These are phyloP conservation scores for Brachionus plicatilis DNA, from an alignment of 1,140 invertebrate species.

Conservation along the genomic window DNA sequence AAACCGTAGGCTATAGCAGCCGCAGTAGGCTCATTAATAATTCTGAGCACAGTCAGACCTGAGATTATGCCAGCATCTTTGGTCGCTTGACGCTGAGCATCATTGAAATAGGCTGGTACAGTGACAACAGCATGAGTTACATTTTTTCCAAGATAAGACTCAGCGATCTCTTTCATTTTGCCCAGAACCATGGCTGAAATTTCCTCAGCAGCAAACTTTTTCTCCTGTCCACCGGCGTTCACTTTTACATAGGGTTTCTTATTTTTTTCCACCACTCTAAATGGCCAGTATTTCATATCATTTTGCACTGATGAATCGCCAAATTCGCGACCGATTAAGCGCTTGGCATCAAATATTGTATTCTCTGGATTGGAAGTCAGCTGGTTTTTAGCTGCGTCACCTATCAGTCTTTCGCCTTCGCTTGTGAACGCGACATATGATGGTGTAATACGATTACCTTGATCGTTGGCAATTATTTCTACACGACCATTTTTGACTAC, in stretches of 20 bases:
- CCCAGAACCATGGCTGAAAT: constrained; percentile 93
- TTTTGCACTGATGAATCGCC: constrained; percentile 66
- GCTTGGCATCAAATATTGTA: constrained; percentile 86
- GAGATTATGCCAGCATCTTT: constrained; percentile 56
- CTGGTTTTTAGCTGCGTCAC: constrained; percentile 80
- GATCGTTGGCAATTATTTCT: constrained; percentile 42
- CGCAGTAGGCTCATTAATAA: constrained; percentile 89
- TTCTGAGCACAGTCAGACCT: constrained; percentile 79
- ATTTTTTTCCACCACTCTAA: constrained; percentile 77
- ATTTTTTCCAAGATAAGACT: constrained; percentile 89
- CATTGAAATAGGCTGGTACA: constrained; percentile 96
- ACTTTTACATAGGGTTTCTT: constrained; percentile 72
- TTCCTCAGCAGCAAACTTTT: constrained; percentile 90
- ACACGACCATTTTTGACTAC: constrained; percentile 66
- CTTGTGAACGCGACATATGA: constrained; percentile 41
- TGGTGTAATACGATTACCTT: constrained; percentile 42
- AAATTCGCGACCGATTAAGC: constrained; percentile 87
- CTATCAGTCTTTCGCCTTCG: constrained; percentile 36
- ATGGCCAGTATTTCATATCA: constrained; percentile 63
- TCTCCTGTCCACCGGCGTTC: constrained; percentile 65
- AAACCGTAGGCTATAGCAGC: constrained; percentile 98
- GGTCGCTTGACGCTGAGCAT: constrained; percentile 61
- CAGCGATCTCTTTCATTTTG: constrained; percentile 97
- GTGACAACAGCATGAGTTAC: constrained; percentile 93
- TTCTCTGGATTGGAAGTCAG: constrained; percentile 90